Evolutionary conservation across 1,140 invertebrate species (phyloP).

Genomic region (Harpegnathos saltator): DNA sequence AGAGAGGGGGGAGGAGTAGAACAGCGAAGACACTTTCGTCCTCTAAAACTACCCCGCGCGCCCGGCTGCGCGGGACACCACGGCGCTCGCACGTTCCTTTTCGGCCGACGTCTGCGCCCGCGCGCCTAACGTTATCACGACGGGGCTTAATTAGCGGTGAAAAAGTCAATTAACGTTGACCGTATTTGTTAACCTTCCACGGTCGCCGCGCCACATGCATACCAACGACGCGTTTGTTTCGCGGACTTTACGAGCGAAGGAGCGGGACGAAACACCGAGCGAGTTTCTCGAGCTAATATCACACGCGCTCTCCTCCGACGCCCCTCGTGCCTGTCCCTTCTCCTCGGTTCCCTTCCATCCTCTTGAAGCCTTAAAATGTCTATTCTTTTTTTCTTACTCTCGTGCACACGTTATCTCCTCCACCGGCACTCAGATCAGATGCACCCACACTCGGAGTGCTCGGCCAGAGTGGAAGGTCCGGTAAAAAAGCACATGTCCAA

Average conservation of each 20-base stretch:
- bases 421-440: constrained; percentile 30
- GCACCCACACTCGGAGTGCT: constrained; percentile 57
- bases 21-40: constrained; percentile 16
- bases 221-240: constrained; percentile 31
- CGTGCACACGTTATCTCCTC: constrained; percentile 26
- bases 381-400: constrained; percentile 6
- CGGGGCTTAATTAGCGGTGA: constrained; percentile 76
- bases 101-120: not conserved
- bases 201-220: constrained; percentile 67
- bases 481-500: constrained; percentile 80
- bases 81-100: not conserved
- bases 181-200: constrained; percentile 76
- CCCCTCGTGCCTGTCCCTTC: constrained; percentile 27
- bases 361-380: not conserved
- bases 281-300: constrained; percentile 65
- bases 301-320: too few species aligned
- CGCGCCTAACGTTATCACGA: constrained; percentile 58
- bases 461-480: constrained; percentile 31
- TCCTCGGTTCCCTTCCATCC: constrained; percentile 18
- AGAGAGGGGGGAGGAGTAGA: too few species aligned
- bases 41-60: constrained; percentile 33
- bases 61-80: not conserved
- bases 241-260: constrained; percentile 26
- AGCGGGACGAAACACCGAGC: constrained; percentile 51
- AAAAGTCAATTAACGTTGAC: constrained; percentile 80